These are phyloP conservation scores for Matsumurasca onukii DNA, from an alignment of 1,140 invertebrate genomes.

Conservation along the genomic window DNA sequence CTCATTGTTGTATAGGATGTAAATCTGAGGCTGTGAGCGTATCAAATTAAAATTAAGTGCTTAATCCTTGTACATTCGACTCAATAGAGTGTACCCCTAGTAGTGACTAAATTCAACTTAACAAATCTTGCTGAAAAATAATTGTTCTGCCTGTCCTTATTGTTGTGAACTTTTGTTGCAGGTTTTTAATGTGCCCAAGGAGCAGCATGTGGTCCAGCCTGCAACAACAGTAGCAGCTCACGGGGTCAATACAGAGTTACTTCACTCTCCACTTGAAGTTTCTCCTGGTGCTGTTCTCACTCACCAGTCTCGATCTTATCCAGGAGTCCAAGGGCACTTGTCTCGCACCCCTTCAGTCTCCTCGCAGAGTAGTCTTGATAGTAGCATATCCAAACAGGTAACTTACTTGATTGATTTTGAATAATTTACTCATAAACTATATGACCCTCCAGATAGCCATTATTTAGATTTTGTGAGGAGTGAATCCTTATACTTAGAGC, in stretches of 20 bases:
- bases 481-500: not conserved
- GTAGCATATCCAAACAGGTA: conserved; percentile 64
- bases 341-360: conserved; percentile 72
- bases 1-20: too few species aligned
- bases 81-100: too few species aligned
- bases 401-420: conserved; percentile 15
- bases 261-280: conserved; percentile 44
- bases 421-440: too few species aligned
- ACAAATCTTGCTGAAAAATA: too few species aligned
- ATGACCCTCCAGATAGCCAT: not conserved
- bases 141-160: too few species aligned
- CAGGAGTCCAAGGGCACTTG: conserved; percentile 47
- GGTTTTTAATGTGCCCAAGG: conserved; percentile 65
- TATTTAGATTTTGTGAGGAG: not conserved
- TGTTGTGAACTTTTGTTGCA: conserved; percentile 46
- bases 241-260: conserved; percentile 18
- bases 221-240: conserved; percentile 34
- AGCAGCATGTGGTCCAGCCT: conserved; percentile 61
- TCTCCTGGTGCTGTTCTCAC: conserved; percentile 40
- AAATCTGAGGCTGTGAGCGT: too few species aligned
- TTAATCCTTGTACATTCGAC: too few species aligned
- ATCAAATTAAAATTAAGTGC: too few species aligned
- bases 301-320: conserved; percentile 56
- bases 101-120: too few species aligned
- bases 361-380: conserved; percentile 77